These are phyloP conservation scores for Enteromius fasciolatus DNA, from an alignment of 2,797 vertebrate genomes.

Conservation along the genomic window DNA sequence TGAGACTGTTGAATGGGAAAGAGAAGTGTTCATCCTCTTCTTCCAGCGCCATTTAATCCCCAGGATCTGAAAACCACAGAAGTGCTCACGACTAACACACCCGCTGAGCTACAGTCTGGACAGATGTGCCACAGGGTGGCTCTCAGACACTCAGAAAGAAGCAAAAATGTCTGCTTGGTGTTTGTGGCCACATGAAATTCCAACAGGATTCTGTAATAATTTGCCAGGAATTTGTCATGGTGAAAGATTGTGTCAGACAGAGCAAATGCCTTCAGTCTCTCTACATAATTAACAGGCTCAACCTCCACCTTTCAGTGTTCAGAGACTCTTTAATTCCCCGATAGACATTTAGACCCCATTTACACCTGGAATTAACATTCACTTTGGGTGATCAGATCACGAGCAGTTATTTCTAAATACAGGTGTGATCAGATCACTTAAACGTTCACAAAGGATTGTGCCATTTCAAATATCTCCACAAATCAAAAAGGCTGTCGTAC, in stretches of 20 bases:
- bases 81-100: constrained; percentile 32
- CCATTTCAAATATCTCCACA: background rate
- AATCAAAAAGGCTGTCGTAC: background rate
- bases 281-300: constrained; percentile 11
- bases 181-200: constrained; percentile 52
- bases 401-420: background rate
- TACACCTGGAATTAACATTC: constrained; percentile 29
- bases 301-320: background rate
- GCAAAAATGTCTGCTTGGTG: constrained; percentile 23
- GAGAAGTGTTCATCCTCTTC: constrained; percentile 53
- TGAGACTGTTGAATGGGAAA: constrained; percentile 17
- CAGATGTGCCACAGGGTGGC: constrained; percentile 51
- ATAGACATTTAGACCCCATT: constrained; percentile 28
- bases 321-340: constrained; percentile 22
- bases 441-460: background rate
- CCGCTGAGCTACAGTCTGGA: constrained; percentile 19
- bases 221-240: constrained; percentile 59
- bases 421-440: constrained; percentile 2
- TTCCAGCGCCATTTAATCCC: constrained; percentile 60
- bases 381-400: constrained; percentile 5
- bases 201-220: constrained; percentile 56
- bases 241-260: constrained; percentile 58
- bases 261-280: constrained; percentile 48
- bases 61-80: constrained; percentile 45
- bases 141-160: constrained; percentile 44